Conservation (phyloP, 2,888 invertebrate species). For the Pandemis corylana region DNA sequence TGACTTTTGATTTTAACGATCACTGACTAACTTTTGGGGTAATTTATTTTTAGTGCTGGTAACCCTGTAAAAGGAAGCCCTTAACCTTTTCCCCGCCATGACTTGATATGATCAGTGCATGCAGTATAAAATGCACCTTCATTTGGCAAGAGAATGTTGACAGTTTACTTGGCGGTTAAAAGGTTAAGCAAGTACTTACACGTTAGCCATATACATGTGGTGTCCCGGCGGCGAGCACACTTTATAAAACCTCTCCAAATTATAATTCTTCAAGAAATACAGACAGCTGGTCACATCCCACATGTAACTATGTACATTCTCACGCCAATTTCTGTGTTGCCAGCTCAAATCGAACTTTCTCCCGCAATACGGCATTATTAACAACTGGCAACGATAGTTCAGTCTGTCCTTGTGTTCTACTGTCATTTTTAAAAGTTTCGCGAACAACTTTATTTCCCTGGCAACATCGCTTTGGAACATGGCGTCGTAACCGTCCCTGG, state of each 20-base stretch:
- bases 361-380: slow-evolving; percentile 81
- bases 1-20: too few species aligned
- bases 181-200: slow-evolving; percentile 72
- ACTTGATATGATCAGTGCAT: too few species aligned
- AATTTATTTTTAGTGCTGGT: too few species aligned
- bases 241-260: slow-evolving; percentile 86
- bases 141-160: too few species aligned
- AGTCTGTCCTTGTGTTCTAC: slow-evolving; percentile 87
- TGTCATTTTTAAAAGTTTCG: slow-evolving; percentile 85
- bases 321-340: slow-evolving; percentile 55
- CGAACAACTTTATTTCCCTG: slow-evolving; percentile 86
- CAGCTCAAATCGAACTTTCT: slow-evolving; percentile 49
- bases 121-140: too few species aligned
- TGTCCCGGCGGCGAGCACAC: slow-evolving; percentile 87
- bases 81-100: too few species aligned
- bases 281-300: slow-evolving; percentile 87
- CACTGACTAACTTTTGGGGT: too few species aligned
- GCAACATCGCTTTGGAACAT: slow-evolving; percentile 85
- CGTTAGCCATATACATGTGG: slow-evolving; percentile 85
- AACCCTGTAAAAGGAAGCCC: too few species aligned
- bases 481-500: slow-evolving; percentile 85
- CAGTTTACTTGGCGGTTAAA: too few species aligned
- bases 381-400: slow-evolving; percentile 85
- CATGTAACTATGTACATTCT: slow-evolving; percentile 82
- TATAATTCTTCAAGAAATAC: slow-evolving; percentile 85